A percentile compares a stretch with the other conserved stretches of the same genome.
phyloP scores from a whole-genome alignment of 1,140 invertebrate species.

The Drosophila rufa region DNA sequence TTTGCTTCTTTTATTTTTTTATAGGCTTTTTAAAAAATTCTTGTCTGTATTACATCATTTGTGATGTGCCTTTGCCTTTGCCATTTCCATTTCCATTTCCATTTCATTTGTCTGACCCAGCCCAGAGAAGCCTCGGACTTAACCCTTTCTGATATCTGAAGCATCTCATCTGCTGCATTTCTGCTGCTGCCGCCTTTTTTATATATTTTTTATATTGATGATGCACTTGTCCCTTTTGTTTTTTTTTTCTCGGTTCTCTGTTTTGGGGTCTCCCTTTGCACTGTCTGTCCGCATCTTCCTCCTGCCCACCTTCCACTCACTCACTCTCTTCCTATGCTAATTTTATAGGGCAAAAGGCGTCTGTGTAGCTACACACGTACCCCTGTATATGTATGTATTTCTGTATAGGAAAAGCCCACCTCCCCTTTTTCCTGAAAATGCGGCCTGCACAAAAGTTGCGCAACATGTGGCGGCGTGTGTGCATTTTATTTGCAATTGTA shows the following conservation, averaged over 20 bases:
- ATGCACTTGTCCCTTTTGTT: conserved; percentile 49
- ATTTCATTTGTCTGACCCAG: conserved; percentile 29
- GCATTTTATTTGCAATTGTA: conserved; percentile 79
- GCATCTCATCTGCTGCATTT: conserved; percentile 33
- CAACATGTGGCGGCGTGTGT: conserved; percentile 65
- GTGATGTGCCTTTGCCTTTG: background rate
- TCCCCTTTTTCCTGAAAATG: conserved; percentile 6
- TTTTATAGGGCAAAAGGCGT: conserved; percentile 64
- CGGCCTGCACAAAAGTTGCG: conserved; percentile 62
- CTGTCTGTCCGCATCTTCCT: conserved; percentile 37
- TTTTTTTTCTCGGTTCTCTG: conserved; percentile 3
- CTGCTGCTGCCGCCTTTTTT: too few species aligned
- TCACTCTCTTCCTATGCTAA: conserved; percentile 49
- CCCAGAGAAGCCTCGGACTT: conserved; percentile 17
- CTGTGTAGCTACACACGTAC: conserved; percentile 15
- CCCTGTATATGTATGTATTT: background rate
- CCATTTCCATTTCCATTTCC: conserved; percentile 4
- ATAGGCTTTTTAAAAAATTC: conserved; percentile 52
- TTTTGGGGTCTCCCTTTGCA: conserved; percentile 30
- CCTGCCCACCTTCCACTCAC: background rate
- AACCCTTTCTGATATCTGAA: conserved; percentile 21
- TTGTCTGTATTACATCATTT: conserved; percentile 52
- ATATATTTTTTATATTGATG: conserved; percentile 10
- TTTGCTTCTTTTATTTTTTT: conserved; percentile 40
- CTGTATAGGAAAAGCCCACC: conserved; percentile 17